Evolutionary conservation across 1,140 invertebrate genomes (phyloP), one percentile per base, ranked within the genome.

Genomic region (Bombus confusus): DNA sequence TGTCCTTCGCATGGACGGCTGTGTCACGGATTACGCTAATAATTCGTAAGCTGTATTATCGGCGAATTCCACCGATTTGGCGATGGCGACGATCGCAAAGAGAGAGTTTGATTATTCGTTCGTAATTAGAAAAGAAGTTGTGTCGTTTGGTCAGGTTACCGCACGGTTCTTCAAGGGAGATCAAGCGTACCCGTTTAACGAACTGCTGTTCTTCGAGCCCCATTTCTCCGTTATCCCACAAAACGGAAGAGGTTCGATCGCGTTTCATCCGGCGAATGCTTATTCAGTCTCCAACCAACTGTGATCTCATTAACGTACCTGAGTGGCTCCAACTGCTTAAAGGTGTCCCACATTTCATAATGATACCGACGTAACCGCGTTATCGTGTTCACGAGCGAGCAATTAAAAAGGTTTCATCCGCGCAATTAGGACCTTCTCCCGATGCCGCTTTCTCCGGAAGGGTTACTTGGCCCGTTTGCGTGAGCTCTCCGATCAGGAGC

Each of bases 161-260:
- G 39, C 28, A 59, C 9, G 22, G 69, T 89, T 59, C 73, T 76
- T 68, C 86, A 64, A 77, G 75, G 72, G 62, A 86, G 84, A 92
- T 86, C 57, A 64, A 83, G 89, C 89, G 91, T 69, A 88, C 83
- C 87, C 89, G 85, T 92, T 92, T 92, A 91, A 92, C 91, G 90
- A 91, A 88, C 84, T 83, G 37, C 76, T 80, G 68, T 71, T 34
- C 78, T 34, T 12, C 34, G 39, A 64, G 72, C 62, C 68, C 47
- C 59, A 52, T 78, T 84, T 78, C 76, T 90, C 81, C 64, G 71
- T 79, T 74, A 80, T 15, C 28, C 31, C 31, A 34, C 6, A 12
- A 12, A 64, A 39, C 8, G 28, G 31, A 64, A 52, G 78, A 31
- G 31, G 73, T 84, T 90, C 80, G 69, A 84, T 84, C 74, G 59